phyloP scores from a whole-genome alignment of 2,888 invertebrate genomes.

The Hyles lineata region DNA sequence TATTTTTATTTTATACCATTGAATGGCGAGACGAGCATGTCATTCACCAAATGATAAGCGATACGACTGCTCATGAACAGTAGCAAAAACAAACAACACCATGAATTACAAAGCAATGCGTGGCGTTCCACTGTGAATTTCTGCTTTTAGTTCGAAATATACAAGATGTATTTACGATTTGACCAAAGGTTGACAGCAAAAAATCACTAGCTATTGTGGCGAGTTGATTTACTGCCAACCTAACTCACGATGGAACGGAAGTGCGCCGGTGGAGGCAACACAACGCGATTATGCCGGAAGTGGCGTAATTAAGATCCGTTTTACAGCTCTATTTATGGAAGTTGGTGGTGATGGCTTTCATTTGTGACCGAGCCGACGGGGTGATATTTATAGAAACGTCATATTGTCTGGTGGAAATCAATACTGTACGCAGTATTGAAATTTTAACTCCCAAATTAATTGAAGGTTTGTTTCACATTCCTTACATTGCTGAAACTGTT shows the following conservation, averaged over 20 bases:
- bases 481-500: no score
- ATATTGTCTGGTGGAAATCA: not conserved
- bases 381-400: not conserved
- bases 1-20: no score
- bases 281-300: constrained; percentile 19
- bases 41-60: no score
- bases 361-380: not conserved
- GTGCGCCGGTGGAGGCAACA: constrained; percentile 21
- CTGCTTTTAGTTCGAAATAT: no score
- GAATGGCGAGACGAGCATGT: no score
- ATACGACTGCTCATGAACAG: no score
- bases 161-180: no score
- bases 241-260: constrained; percentile 14
- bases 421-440: not conserved
- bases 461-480: no score
- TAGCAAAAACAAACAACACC: no score
- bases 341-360: not conserved
- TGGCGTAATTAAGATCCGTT: constrained; percentile 17
- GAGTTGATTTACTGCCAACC: constrained; percentile 11
- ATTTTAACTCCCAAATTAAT: no score
- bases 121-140: no score
- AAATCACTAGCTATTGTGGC: not conserved
- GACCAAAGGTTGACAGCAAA: not conserved
- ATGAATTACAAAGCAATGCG: no score
- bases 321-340: constrained; percentile 25